Evolutionary conservation across 2,113 vertebrate genomes (phyloP), one percentile per base, ranked within the genome.

Genomic region (Arenaria interpres): DNA sequence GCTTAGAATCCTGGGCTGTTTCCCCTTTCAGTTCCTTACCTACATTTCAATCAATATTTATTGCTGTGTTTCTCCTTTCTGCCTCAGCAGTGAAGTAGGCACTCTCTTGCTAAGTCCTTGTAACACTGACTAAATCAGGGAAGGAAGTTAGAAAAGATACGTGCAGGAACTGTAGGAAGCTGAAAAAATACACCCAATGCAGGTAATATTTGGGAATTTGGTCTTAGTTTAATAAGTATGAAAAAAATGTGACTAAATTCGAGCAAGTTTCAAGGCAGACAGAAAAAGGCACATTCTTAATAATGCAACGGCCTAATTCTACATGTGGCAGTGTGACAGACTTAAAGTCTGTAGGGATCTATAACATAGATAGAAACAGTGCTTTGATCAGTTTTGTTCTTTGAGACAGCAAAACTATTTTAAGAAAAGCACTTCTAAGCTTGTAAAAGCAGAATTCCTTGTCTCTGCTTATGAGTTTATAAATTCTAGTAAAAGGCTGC

Each of bases 51-150:
- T 35, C 22, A 33, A 9, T 16, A 17, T 5, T 33, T 10, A 43
- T 22, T 45, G 32, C 24, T 59, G 22, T 27, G 14, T n/a, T 57
- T 64, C 80, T 48, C 54, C 41, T 18, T 22, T 30, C 12, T 24
- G 13, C 28, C 50, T n/a, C 3, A 6, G 33, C 7, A 6, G 33
- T 46, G n/a, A 9, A 0, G 23, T 14, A n/a, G 77, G 37, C 20
- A 22, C 5, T 39, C 33, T 57, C 37, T 50, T 33, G 14, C 19
- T 12, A 13, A 28, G 5, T 23, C 28, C 25, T 48, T 41, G 4
- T 20, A 66, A 28, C 12, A 46, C 57, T 43, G 35, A 35, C 41
- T 43, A 41, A 57, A 56, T 21, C 22, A 7, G 22, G 18, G 18
- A 54, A 37, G 27, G 27, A 50, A 63, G 48, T 24, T 50, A 69